Percentiles rank a stretch among this genome's conserved stretches.
Conservation (phyloP, 2,888 invertebrate species). For the Tolmerus cingulatus region DNA sequence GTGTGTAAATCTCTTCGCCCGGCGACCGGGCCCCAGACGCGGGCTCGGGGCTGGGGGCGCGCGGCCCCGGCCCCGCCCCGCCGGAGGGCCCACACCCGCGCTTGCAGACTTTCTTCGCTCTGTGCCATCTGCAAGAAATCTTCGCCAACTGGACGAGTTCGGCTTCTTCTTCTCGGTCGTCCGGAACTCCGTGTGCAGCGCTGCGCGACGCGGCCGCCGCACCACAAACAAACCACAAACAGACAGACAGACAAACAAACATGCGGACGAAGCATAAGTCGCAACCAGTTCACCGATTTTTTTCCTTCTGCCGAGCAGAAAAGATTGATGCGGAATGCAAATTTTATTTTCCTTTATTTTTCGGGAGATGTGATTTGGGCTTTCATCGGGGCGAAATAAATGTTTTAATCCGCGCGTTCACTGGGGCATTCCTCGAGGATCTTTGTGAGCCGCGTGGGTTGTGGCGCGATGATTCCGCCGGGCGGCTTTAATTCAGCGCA, state of each 20-base stretch:
- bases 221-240: neutral
- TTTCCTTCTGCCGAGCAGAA: neutral
- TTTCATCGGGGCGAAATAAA: slow-evolving; percentile 21
- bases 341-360: slow-evolving; percentile 20
- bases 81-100: slow-evolving; percentile 2
- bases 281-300: slow-evolving; percentile 16
- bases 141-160: neutral
- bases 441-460: neutral
- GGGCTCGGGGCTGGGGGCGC: neutral
- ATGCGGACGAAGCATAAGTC: neutral
- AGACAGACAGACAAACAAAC: neutral
- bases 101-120: neutral
- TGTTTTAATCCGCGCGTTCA: slow-evolving; percentile 23
- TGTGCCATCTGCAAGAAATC: slow-evolving; percentile 5
- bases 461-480: neutral
- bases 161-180: neutral
- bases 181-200: neutral
- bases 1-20: slow-evolving; percentile 32
- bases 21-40: neutral
- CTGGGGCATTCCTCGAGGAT: neutral
- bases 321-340: slow-evolving; percentile 38
- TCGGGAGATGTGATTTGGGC: slow-evolving; percentile 11
- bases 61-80: neutral
- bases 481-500: neutral
- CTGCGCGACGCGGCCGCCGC: neutral